Conservation (phyloP, 1,140 invertebrate genomes). For the Aphaenogaster rudis region DNA sequence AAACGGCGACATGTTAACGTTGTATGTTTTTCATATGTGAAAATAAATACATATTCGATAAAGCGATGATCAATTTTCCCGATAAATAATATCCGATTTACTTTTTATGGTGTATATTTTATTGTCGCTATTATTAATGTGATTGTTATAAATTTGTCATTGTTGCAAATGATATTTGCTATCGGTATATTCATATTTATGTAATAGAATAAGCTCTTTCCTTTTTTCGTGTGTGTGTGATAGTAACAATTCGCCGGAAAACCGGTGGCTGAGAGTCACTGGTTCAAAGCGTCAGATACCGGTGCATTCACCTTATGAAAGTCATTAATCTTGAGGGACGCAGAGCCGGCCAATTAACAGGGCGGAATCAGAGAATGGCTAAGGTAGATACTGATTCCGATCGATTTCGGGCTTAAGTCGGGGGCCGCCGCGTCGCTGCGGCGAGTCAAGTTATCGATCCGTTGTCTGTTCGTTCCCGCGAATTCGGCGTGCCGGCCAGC, state of each 20-base stretch:
- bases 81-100: not conserved
- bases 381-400: constrained; percentile 60
- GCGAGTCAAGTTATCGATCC: constrained; percentile 61
- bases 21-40: not conserved
- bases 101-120: not conserved
- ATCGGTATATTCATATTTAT: not conserved
- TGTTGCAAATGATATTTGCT: not conserved
- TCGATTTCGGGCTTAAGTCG: constrained; percentile 53
- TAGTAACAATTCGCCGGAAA: not conserved
- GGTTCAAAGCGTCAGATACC: constrained; percentile 57
- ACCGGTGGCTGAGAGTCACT: constrained; percentile 35
- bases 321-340: constrained; percentile 61
- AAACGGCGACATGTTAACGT: constrained; percentile 4
- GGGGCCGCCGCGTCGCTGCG: not conserved
- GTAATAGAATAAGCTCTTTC: not conserved
- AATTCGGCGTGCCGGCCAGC: constrained; percentile 35
- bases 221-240: not conserved
- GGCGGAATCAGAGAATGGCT: constrained; percentile 50
- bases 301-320: constrained; percentile 63
- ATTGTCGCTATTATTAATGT: not conserved
- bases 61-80: constrained; percentile 5
- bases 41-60: not conserved
- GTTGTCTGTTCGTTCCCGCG: constrained; percentile 50
- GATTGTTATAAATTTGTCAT: not conserved
- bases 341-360: constrained; percentile 61